phyloP scores from a whole-genome alignment of 2,797 vertebrate genomes.

The Micrastur ruficollis region DNA sequence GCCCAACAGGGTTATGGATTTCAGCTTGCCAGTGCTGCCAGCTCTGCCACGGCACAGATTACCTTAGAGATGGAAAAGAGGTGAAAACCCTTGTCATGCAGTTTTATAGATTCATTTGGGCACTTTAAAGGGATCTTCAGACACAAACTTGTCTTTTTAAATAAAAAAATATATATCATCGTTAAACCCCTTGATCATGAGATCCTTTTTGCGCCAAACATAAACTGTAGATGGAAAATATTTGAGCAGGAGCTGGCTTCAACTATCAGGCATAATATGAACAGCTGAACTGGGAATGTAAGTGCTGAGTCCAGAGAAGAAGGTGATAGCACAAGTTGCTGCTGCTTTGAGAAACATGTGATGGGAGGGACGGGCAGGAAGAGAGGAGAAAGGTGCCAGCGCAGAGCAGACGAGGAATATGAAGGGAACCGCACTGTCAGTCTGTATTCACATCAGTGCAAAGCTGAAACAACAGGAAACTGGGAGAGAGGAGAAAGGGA shows the following conservation, averaged over 20 bases:
- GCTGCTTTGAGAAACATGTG: background rate
- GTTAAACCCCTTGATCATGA: background rate
- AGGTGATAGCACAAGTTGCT: conserved; percentile 9
- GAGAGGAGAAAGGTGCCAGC: background rate
- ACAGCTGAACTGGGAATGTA: conserved; percentile 15
- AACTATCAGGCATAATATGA: background rate
- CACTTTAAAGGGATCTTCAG: background rate
- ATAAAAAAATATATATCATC: background rate
- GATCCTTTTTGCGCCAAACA: conserved; percentile 16
- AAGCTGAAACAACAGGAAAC: conserved; percentile 7
- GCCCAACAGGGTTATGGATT: background rate
- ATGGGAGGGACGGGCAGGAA: background rate
- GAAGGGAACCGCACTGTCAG: background rate
- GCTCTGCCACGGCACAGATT: background rate
- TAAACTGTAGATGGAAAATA: conserved; percentile 57
- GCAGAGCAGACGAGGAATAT: background rate
- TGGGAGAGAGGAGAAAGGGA: background rate
- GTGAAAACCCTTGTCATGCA: background rate
- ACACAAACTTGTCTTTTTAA: conserved; percentile 34
- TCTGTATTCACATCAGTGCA: background rate
- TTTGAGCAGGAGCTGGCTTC: conserved; percentile 13
- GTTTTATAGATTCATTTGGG: background rate
- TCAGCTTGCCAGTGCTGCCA: background rate
- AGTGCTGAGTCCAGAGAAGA: background rate
- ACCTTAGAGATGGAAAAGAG: background rate